phyloP scores from a whole-genome alignment of 2,888 invertebrate genomes.

The Platycheirus rosarum region DNA sequence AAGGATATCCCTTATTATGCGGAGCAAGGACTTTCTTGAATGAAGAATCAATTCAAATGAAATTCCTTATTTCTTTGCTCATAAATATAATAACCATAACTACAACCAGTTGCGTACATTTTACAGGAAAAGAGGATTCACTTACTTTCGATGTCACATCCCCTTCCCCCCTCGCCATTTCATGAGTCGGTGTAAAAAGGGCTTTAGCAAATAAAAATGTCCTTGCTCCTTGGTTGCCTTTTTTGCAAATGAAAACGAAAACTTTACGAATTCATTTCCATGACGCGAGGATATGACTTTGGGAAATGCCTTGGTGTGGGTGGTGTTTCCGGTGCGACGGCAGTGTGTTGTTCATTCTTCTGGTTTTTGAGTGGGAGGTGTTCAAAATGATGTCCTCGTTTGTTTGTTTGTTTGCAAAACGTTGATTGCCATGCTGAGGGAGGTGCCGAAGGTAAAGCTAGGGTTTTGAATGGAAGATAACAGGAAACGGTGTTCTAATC shows the following conservation, averaged over 20 bases:
- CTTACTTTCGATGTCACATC: not conserved
- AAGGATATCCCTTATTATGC: conserved; percentile 18
- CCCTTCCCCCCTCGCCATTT: not conserved
- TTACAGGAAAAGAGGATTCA: not conserved
- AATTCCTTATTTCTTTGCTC: conserved; percentile 39
- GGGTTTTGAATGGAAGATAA: conserved; percentile 8
- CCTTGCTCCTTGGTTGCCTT: conserved; percentile 29
- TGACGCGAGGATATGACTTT: conserved; percentile 65
- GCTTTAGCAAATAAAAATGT: conserved; percentile 14
- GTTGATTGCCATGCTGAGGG: conserved; percentile 58
- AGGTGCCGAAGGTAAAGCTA: not conserved
- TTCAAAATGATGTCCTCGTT: conserved; percentile 45
- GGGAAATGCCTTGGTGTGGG: conserved; percentile 16
- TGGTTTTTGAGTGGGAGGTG: not conserved
- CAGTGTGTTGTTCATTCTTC: conserved; percentile 21
- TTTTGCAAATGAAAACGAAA: conserved; percentile 42
- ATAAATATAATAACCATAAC: conserved; percentile 56
- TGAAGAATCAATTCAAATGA: conserved; percentile 63
- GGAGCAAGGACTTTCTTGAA: conserved; percentile 17
- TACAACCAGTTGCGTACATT: conserved; percentile 50
- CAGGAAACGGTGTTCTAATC: conserved; percentile 38
- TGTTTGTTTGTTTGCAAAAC: conserved; percentile 55
- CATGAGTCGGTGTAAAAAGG: conserved; percentile 29
- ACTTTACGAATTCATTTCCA: conserved; percentile 68
- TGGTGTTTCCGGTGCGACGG: not conserved